Evolutionary conservation across 2,113 vertebrate genomes (phyloP).

Genomic region (Eublepharis macularius): DNA sequence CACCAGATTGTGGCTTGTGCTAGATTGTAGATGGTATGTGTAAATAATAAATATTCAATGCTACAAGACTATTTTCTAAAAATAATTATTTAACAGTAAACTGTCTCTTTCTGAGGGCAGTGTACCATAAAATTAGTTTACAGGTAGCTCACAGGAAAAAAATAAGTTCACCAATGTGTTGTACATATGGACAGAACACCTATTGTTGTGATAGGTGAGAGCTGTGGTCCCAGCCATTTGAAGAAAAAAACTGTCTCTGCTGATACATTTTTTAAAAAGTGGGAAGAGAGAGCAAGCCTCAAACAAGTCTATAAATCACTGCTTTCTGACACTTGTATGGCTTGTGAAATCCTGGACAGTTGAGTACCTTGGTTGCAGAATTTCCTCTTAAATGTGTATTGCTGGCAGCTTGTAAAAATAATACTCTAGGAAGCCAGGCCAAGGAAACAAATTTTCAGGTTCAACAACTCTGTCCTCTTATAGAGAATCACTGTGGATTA

Average conservation of each 20-base stretch:
- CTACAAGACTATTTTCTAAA: neutral
- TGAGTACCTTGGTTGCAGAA: neutral
- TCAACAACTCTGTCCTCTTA: conserved; percentile 1
- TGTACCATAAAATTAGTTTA: conserved; percentile 9
- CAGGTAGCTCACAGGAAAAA: neutral
- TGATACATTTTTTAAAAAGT: neutral
- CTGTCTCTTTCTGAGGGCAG: conserved; percentile 1
- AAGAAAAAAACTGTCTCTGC: neutral
- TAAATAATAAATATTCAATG: neutral
- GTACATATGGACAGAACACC: neutral
- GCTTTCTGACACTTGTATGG: neutral
- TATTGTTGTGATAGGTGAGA: neutral
- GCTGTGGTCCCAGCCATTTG: neutral
- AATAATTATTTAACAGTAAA: conserved; percentile 7
- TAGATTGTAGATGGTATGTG: neutral
- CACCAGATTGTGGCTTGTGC: neutral
- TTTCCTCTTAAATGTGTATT: conserved; percentile 10
- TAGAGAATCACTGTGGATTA: neutral
- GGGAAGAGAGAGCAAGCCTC: neutral
- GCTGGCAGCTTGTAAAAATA: neutral
- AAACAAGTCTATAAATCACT: neutral
- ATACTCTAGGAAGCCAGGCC: neutral
- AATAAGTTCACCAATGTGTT: neutral
- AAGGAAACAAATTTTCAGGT: neutral
- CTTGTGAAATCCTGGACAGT: conserved; percentile 6